Evolutionary conservation across 2,113 vertebrate species (phyloP).

Genomic region (Thamnaconus septentrionalis): DNA sequence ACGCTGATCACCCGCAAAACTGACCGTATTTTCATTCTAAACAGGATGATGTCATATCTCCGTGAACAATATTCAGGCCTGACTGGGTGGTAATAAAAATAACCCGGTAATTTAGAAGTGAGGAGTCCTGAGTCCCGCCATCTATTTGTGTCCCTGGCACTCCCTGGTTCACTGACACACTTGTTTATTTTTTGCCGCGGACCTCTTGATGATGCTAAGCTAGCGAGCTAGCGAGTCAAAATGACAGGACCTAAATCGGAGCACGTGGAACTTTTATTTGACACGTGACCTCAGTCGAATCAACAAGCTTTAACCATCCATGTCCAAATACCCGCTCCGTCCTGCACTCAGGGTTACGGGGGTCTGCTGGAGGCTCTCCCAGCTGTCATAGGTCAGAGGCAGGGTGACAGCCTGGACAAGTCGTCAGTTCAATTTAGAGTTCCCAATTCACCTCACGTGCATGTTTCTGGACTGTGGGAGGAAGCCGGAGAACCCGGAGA

Average conservation of each 20-base stretch:
- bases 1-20: too few species aligned
- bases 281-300: background rate
- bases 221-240: background rate
- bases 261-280: background rate
- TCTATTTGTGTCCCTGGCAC: slow-evolving; percentile 44
- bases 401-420: too few species aligned
- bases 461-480: too few species aligned
- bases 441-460: too few species aligned
- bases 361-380: too few species aligned
- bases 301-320: background rate
- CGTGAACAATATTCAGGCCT: slow-evolving; percentile 5
- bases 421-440: too few species aligned
- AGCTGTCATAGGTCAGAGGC: too few species aligned
- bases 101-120: slow-evolving; percentile 14
- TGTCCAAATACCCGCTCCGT: too few species aligned
- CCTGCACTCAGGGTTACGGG: too few species aligned
- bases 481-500: too few species aligned
- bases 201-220: background rate
- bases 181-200: slow-evolving; percentile 18
- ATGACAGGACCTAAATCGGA: background rate
- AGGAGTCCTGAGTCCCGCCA: slow-evolving; percentile 10
- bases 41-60: background rate
- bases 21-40: too few species aligned
- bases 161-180: slow-evolving; percentile 38
- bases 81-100: slow-evolving; percentile 23